Base-by-base conservation (phyloP, 2,797 vertebrate species). In the Pseudochirops corinnae region DNA sequence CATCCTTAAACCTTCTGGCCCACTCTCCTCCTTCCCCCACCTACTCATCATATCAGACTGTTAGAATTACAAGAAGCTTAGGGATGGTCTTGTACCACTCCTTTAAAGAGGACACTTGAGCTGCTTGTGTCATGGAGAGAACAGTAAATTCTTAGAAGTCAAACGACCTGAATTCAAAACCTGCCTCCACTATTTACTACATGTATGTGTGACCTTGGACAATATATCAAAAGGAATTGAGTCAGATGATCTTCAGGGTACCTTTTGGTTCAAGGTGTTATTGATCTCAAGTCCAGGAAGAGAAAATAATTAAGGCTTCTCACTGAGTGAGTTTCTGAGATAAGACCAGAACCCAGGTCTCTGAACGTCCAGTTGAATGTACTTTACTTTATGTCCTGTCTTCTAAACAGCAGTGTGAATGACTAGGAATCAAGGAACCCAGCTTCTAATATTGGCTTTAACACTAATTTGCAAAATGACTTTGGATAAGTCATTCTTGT, bases 1-100 rank as follows among this genome's bases (percentile, higher is more conserved):
- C 14, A 6, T 7, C 10, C 3, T 94, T 92, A 50, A 91, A 14
- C n/a, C 56, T 10, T 55, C 74, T 39, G n/a, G 31, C 50, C 93
- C 93, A 58, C 57, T 93, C 33, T 60, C 67, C 91, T 93, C 90
- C 92, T 94, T 90, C 58, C 92, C 90, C 92, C 91, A 93, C 29
- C 67, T 39, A 57, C 87, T 56, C 50, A 74, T 11, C 91, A 13
- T 90, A 16, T 0, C 62, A 93, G 92, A 55, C 60, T 67, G 18
- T 67, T 74, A 39, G 67, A 74, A 13, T 18, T 82, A 46, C n/a
- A 82, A 82, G 39, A 82, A 46, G 39, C 39, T 39, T 33, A 74
- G 33, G 21, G n/a, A 39, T 24, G 7, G 10, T 21, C 67, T 74
- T 39, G 16, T 21, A 74, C 67, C 14, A 39, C 67, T 39, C n/a